Base-by-base conservation (phyloP, 2,113 vertebrate species). In the Dipodomys ordii region DNA sequence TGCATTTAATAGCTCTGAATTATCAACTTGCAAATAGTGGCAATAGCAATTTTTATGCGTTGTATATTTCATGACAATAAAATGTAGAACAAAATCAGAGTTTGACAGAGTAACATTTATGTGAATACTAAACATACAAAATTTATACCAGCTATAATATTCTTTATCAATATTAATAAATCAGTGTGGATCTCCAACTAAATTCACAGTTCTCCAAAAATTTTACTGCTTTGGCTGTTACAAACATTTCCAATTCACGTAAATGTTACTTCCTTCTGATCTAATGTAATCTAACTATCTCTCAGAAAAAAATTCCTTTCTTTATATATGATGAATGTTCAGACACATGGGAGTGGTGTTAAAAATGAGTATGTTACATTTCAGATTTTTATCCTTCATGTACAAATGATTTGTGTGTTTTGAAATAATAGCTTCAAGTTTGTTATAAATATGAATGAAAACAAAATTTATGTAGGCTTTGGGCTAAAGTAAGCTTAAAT, bases 281-380 rank as follows among this genome's bases (percentile, higher is more conserved):
- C 57, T 18, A 69, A 28, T 87, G 18, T 93, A 15, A 90, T 74
- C 8, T 53, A 67, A 53, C 87, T 77, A 8, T 95, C 10, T 67
- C 25, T 85, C 28, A 86, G 46, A 19, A 13, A 78, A 88, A 90
- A 69, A n/a, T 0, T 46, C 9, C 32, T 20, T 62, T 76, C 71
- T 90, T 93, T 46, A 32, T 81, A 22, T 15, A 16, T 62, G 93
- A 73, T 62, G 35, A 71, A 72, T 88, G 20, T 86, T 92, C 27
- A 92, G 44, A 76, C 28, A 86, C 57, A 80, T 57, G 27, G 7
- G n/a, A 73, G 7, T 62, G 13, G 23, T 90, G 7, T 86, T 87
- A 71, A 53, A 1, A 20, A 80, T 44, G 69, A 64, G 7, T 71
- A n/a, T 73, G 60, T 89, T 83, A 69, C 68, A 53, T 90, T 86